Base-by-base conservation (phyloP, 2,113 vertebrate genomes). In the Rattus rattus region DNA sequence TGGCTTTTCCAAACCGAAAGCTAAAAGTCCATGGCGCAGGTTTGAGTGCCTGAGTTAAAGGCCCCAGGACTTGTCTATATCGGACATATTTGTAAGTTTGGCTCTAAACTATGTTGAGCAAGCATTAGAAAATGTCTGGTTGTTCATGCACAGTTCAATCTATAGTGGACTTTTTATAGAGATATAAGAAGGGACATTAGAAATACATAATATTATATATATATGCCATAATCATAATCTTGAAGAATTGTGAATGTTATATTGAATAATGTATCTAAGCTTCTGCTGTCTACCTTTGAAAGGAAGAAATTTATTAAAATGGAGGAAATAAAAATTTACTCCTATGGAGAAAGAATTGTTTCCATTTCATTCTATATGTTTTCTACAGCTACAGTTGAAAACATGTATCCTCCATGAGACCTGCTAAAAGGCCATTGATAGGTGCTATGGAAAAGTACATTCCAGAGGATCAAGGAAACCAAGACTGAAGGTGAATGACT, bases 1-100 rank as follows among this genome's bases (percentile, higher is more conserved):
- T 95, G 94, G 91, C 65, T 97, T 97, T 97, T 97, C 88, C 88
- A 97, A 97, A 96, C 72, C 19, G 65, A 49, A 76, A 26, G 30
- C 75, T 92, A 61, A 95, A 94, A 91, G 61, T 89, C 43, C 43
- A 30, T 70, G 56, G 33, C 94, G 39, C 49, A 83, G 19, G 47
- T 92, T 92, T 87, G 93, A 96, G 83, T 91, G 43, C 33, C n/a
- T 70, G 49, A 69, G 8, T 22, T 13, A 56, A 94, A 10, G 47
- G 20, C 54, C 59, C 88, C 76, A 83, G 65, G 26, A 92, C n/a
- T 94, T n/a, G 30, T 90, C 86, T 97, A 28, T 56, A 96, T 88
- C 75, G 93, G 81, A 87, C 49, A 56, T 77, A 1, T 86, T 52
- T 88, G 54, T 69, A 28, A 67, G 63, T 77, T 96, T 94, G 9